Evolutionary conservation across 2,888 invertebrate species (phyloP).

Genomic region (Pristionchus arcanus): DNA sequence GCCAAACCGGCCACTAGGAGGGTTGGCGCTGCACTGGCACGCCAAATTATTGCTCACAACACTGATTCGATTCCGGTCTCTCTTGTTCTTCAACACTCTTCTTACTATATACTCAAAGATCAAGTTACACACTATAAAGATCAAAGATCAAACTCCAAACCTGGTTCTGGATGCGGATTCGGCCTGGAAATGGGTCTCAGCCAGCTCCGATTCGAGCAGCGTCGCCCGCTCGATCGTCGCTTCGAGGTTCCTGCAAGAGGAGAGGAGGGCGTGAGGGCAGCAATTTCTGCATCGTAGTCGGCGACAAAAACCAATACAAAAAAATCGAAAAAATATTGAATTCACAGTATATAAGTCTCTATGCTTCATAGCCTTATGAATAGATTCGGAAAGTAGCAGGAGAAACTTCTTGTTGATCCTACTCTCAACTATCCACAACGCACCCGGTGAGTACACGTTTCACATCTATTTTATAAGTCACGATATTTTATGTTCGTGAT

Average conservation of each 20-base stretch:
- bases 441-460: no score
- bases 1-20: background rate
- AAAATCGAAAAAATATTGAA: no score
- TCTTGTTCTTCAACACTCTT: no score
- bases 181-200: conserved; percentile 50
- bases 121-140: background rate
- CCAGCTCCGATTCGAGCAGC: conserved; percentile 53
- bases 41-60: background rate
- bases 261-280: background rate
- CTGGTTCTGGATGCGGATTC: conserved; percentile 49
- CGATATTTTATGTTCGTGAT: no score
- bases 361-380: no score
- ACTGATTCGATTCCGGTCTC: no score
- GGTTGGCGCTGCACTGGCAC: background rate
- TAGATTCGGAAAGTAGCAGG: no score
- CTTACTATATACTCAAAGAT: background rate
- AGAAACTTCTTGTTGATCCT: no score
- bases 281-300: background rate
- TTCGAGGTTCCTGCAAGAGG: conserved; percentile 51
- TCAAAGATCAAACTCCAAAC: background rate
- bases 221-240: conserved; percentile 52
- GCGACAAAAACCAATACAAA: no score
- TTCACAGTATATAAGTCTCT: no score
- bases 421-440: no score
- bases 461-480: no score